Base-by-base conservation (phyloP, 2,113 vertebrate species). In the Amphilophus citrinellus region DNA sequence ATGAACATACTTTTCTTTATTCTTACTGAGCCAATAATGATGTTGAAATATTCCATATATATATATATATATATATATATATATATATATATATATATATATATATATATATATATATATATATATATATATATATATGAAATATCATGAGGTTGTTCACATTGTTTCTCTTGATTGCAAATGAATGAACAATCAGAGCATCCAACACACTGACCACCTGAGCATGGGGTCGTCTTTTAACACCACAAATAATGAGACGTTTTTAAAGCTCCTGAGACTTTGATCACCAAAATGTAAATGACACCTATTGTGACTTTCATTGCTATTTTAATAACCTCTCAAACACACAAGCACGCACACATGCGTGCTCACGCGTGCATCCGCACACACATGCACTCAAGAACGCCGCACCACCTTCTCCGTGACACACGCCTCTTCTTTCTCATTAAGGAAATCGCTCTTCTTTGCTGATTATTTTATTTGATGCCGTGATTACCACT, bases 401-500 rank as follows among this genome's bases (percentile, higher is more conserved):
- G 73, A 66, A 68, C 66, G 53, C 39, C 56, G 44, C 88, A 80
- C 20, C 76, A 66, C 96, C 95, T 95, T 96, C 95, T 97, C 96
- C 98, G 98, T 99, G 98, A 98, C 97, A 97, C 96, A 96, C 96
- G 96, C 97, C 96, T 96, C 96, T 96, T 97, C 96, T 94, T 96
- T 96, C 96, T 97, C 97, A 98, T 99, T 99, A 99, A 97, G 97
- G 96, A 99, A 99, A 99, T 99, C 96, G 97, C 97, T 98, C 97
- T 98, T 98, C 97, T 99, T 97, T 97, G 97, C 97, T 98, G 97
- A 99, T 99, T 99, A 99, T 99, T 99, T 98, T 99, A 98, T 99
- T 99, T 99, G 97, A 97, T 96, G 96, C 96, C 96, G 97, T 99
- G 98, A 99, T 99, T 98, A 98, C 97, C 97, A 96, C 97, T 97